Conservation (phyloP, 2,797 vertebrate species). For the Malurus leucopterus region DNA sequence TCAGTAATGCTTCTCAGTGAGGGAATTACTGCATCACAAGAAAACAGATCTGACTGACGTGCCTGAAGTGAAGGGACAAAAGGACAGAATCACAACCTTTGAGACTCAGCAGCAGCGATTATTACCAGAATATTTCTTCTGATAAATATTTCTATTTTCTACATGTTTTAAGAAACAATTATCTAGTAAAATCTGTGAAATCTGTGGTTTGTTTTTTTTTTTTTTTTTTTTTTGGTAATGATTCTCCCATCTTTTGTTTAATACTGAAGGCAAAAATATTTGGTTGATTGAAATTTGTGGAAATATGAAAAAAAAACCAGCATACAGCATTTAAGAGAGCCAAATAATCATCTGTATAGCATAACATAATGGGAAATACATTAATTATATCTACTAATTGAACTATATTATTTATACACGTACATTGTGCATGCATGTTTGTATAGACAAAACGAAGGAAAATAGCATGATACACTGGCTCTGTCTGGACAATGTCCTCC, state of each 20-base stretch:
- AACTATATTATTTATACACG: neutral
- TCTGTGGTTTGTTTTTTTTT: neutral
- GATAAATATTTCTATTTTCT: neutral
- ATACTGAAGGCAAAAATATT: neutral
- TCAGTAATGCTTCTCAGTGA: neutral
- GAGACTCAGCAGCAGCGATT: neutral
- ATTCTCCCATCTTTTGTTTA: neutral
- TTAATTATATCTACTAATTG: neutral
- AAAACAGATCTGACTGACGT: neutral
- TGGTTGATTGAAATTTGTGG: neutral
- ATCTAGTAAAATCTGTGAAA: neutral
- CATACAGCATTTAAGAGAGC: neutral
- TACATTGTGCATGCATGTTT: neutral
- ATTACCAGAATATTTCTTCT: neutral
- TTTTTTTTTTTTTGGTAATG: neutral
- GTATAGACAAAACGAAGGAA: neutral
- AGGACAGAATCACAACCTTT: neutral
- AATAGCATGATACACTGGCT: neutral
- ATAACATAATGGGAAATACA: neutral
- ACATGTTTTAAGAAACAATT: neutral
- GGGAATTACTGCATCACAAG: neutral
- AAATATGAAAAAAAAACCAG: neutral
- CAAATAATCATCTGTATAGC: neutral
- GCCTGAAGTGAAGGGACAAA: neutral
- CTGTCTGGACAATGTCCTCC: neutral